These are phyloP conservation scores for Anser cygnoides DNA, from an alignment of 2,113 vertebrate genomes.

Conservation along the genomic window DNA sequence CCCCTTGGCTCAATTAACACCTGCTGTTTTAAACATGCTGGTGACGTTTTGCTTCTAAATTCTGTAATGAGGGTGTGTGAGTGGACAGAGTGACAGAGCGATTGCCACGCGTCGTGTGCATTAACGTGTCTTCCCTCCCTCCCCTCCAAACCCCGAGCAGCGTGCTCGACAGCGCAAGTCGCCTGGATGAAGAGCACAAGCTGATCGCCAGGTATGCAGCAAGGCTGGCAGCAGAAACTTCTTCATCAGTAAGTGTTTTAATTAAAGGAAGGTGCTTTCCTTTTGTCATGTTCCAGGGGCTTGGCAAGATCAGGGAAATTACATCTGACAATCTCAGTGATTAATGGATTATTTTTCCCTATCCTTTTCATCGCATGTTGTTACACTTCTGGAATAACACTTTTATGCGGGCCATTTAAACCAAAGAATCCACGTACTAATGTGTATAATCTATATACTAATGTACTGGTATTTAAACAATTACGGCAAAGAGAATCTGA, in stretches of 20 bases:
- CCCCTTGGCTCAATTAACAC: background rate
- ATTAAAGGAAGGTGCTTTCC: constrained; percentile 27
- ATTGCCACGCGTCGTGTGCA: fast-evolving
- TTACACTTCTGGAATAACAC: constrained; percentile 12
- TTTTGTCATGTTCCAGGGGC: background rate
- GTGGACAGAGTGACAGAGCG: background rate
- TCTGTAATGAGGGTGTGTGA: background rate
- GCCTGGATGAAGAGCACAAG: constrained; percentile 96
- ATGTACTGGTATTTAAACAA: constrained; percentile 43
- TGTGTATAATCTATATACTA: constrained; percentile 36
- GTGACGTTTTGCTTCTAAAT: background rate
- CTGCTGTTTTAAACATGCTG: background rate
- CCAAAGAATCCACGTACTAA: background rate
- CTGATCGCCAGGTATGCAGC: constrained; percentile 98
- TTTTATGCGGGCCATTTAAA: constrained; percentile 34
- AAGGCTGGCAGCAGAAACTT: constrained; percentile 92
- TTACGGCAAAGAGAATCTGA: constrained; percentile 11
- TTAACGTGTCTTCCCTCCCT: constrained; percentile 3
- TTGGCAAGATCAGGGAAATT: constrained; percentile 36
- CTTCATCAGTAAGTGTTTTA: constrained; percentile 86
- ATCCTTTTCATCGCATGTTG: background rate
- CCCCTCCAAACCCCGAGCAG: constrained; percentile 66
- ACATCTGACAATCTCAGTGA: background rate
- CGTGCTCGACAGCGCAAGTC: constrained; percentile 90
- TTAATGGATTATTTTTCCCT: constrained; percentile 35